Percentiles rank a stretch among this genome's conserved stretches.
Conservation (phyloP, 2,113 vertebrate genomes). For the Baryphthengus martii region DNA sequence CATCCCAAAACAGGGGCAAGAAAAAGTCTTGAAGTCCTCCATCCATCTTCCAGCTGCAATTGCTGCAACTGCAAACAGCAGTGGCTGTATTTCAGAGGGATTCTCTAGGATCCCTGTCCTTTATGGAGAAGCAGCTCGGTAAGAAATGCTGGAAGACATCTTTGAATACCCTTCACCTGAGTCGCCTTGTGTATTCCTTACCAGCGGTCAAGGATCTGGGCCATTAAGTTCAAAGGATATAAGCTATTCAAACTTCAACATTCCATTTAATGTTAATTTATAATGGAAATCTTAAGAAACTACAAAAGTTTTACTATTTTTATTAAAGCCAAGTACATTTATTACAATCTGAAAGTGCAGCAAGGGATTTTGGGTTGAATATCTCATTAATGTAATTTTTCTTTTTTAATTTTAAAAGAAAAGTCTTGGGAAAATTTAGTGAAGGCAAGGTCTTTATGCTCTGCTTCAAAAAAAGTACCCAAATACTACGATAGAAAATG, state of each 20-base stretch:
- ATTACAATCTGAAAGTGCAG: not conserved
- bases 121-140: not conserved
- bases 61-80: not conserved
- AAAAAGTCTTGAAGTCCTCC: not conserved
- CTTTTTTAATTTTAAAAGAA: not conserved
- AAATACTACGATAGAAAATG: not conserved
- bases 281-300: not conserved
- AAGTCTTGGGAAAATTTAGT: not conserved
- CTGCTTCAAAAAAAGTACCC: not conserved
- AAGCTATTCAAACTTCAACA: constrained; percentile 5
- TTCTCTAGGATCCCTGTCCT: not conserved
- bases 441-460: not conserved
- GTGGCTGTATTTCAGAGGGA: not conserved
- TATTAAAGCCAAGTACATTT: constrained; percentile 1
- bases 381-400: not conserved
- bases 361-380: not conserved
- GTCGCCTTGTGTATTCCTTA: not conserved
- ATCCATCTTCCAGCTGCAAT: not conserved
- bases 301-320: constrained; percentile 24
- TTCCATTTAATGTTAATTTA: constrained; percentile 32
- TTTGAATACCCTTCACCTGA: not conserved
- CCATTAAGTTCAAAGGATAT: constrained; percentile 25
- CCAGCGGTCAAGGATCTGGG: not conserved
- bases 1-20: not conserved
- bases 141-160: not conserved